Conservation (phyloP, 2,797 vertebrate species). For the Rallus crepitans region DNA sequence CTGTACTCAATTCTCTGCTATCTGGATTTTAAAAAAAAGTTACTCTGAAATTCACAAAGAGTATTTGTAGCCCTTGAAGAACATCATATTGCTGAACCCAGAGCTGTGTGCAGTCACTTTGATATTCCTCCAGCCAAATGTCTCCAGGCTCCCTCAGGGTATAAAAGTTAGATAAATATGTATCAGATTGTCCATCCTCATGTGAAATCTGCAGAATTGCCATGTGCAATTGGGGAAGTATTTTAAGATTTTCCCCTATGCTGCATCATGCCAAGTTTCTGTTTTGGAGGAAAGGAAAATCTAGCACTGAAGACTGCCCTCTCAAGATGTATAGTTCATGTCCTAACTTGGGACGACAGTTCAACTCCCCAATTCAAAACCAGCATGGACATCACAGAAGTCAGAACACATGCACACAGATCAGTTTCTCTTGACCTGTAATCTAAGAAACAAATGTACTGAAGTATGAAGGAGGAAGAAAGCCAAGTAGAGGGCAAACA, state of each 20-base stretch:
- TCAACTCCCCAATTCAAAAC: background rate
- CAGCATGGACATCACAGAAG: rapidly evolving
- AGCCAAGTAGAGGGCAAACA: background rate
- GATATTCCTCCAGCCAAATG: background rate
- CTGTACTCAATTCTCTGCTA: background rate
- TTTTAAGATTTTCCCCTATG: background rate
- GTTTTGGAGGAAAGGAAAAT: background rate
- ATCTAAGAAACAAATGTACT: background rate
- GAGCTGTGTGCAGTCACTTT: background rate
- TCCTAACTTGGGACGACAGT: background rate
- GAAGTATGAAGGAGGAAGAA: background rate
- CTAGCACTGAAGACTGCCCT: background rate
- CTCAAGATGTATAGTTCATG: background rate
- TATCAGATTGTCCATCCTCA: background rate
- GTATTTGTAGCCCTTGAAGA: background rate
- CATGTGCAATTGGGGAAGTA: background rate
- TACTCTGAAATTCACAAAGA: background rate
- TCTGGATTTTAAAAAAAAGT: background rate
- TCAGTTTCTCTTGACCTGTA: background rate
- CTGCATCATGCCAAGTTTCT: background rate
- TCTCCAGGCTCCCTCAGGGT: background rate
- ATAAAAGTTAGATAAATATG: background rate
- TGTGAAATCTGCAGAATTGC: background rate
- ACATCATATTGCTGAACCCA: background rate
- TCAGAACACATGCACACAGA: background rate